Conservation (phyloP, 2,888 invertebrate species). For the Odontocolon sp. region DNA sequence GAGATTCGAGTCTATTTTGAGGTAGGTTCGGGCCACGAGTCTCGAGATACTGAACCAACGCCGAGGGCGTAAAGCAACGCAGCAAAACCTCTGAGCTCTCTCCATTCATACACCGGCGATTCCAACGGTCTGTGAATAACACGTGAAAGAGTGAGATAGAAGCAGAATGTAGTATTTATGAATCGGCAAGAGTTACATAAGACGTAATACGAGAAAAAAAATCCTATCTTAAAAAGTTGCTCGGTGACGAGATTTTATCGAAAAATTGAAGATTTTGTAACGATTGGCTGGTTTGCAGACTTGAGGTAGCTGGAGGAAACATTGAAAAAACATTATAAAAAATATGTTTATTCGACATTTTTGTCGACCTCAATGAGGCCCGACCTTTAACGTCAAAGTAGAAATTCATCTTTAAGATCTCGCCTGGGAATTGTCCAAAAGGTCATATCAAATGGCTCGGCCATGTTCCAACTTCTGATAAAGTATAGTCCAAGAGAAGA, state of each 20-base stretch:
- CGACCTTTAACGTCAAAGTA: neutral
- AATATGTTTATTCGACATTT: neutral
- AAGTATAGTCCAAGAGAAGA: slow-evolving; percentile 29
- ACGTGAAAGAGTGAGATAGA: slow-evolving; percentile 15
- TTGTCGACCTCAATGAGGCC: neutral
- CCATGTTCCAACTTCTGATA: slow-evolving; percentile 15
- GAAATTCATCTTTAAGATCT: slow-evolving; percentile 25
- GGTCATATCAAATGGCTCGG: slow-evolving; percentile 35
- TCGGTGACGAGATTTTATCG: too few species aligned
- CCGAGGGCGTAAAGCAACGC: slow-evolving; percentile 55
- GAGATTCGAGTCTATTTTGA: slow-evolving; percentile 63
- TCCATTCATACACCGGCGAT: slow-evolving; percentile 55
- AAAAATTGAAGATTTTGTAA: too few species aligned
- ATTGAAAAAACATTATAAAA: neutral
- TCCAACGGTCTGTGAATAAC: slow-evolving; percentile 18
- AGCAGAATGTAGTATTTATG: slow-evolving; percentile 4
- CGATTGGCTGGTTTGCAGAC: too few species aligned
- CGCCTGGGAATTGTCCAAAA: slow-evolving; percentile 33
- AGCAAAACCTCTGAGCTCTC: slow-evolving; percentile 63
- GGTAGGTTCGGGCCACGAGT: slow-evolving; percentile 69
- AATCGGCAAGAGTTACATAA: neutral
- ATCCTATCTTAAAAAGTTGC: slow-evolving; percentile 60
- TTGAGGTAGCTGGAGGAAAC: too few species aligned
- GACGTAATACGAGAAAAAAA: slow-evolving; percentile 28
- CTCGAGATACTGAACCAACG: slow-evolving; percentile 40